These are phyloP conservation scores for Aphelinus certus DNA, from an alignment of 1,140 invertebrate species.

Conservation along the genomic window DNA sequence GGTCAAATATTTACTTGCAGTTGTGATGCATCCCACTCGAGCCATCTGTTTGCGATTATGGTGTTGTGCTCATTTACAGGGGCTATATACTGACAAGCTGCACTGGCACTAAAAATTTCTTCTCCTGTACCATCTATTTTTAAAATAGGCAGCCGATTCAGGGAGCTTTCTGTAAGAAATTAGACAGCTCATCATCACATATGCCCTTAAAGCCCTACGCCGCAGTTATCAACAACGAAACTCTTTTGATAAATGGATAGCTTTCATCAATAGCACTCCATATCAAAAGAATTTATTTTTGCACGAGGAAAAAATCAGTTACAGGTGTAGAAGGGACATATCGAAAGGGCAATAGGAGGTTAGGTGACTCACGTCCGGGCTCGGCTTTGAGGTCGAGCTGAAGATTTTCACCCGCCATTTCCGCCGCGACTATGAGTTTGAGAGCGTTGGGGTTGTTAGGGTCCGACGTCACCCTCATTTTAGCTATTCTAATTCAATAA, in stretches of 20 bases:
- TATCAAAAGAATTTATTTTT: no score
- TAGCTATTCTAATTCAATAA: slow-evolving; percentile 53
- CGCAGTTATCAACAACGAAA: no score
- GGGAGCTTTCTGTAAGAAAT: slow-evolving; percentile 49
- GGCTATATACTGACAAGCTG: slow-evolving; percentile 68
- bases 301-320: no score
- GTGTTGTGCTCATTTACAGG: slow-evolving; percentile 52
- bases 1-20: slow-evolving; percentile 68
- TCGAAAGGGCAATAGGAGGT: slow-evolving; percentile 41
- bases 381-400: slow-evolving; percentile 20
- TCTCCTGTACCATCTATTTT: slow-evolving; percentile 59
- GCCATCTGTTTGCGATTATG: slow-evolving; percentile 69
- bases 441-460: slow-evolving; percentile 77
- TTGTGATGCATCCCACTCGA: slow-evolving; percentile 79
- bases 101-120: slow-evolving; percentile 68
- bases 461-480: slow-evolving; percentile 76
- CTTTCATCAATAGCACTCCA: no score
- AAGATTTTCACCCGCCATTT: slow-evolving; percentile 61
- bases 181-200: no score
- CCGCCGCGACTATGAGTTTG: slow-evolving; percentile 75
- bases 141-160: slow-evolving; percentile 65
- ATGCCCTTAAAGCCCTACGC: no score
- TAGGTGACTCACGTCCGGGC: slow-evolving; percentile 39
- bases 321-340: no score
- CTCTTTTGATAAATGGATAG: no score